Evolutionary conservation across 53 echinoderm and acorn worm species (phyloP).

Genomic region (Glandiceps talaboti): DNA sequence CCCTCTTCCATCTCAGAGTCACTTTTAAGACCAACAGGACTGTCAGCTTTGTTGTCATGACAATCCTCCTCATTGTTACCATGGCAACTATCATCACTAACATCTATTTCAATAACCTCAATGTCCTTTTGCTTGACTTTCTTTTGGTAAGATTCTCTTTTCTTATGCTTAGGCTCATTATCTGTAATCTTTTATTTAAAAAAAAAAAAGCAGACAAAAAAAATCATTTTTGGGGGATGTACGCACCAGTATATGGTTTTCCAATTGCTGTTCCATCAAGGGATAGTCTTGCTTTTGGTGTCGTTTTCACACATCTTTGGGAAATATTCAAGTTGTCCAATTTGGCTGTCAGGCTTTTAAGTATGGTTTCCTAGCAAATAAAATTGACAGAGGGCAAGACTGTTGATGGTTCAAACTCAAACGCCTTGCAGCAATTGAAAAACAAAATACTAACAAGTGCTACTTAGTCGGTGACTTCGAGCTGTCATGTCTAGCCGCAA

Average conservation of each 20-base stretch:
- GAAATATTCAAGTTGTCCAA: background rate
- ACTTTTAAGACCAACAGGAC: background rate
- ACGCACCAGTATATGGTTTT: background rate
- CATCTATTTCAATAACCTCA: background rate
- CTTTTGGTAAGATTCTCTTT: background rate
- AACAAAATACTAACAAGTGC: no score
- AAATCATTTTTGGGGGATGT: background rate
- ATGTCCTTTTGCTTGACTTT: background rate
- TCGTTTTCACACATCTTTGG: background rate
- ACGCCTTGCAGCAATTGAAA: no score
- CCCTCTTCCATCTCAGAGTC: conserved; percentile 68
- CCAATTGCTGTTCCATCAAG: background rate
- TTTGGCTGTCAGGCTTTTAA: background rate
- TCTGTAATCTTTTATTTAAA: background rate
- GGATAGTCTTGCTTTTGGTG: background rate
- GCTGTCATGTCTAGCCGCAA: no score
- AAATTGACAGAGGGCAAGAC: no score
- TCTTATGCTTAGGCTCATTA: background rate
- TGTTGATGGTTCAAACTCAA: no score
- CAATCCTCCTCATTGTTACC: no score
- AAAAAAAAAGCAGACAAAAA: background rate
- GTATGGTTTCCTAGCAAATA: background rate
- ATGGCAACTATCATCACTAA: background rate
- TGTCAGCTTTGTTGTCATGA: background rate
- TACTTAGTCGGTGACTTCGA: no score